Conservation (phyloP, 2,113 vertebrate species). For the Ariopsis seemanni region DNA sequence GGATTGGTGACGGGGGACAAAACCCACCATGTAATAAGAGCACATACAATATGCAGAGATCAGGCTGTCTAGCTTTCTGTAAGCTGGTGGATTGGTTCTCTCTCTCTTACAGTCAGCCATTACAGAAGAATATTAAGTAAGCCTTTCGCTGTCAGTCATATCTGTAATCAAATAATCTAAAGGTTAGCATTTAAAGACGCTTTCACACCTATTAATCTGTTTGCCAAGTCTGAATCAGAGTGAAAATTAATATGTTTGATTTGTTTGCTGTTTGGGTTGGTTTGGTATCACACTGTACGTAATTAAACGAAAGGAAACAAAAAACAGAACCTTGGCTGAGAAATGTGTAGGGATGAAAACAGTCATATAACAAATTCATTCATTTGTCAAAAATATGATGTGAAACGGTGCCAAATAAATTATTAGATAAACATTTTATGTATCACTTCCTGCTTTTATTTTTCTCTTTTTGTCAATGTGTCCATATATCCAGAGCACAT, state of each 20-base stretch:
- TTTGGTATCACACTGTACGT: not conserved
- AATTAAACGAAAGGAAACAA: not conserved
- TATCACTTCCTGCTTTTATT: not conserved
- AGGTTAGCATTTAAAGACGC: not conserved
- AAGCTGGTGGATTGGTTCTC: not conserved
- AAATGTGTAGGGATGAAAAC: not conserved
- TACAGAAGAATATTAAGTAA: not conserved
- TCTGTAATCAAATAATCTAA: not conserved
- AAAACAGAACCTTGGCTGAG: not conserved
- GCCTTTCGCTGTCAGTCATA: not conserved
- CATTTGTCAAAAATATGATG: not conserved
- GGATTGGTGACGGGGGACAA: not conserved
- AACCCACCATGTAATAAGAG: constrained; percentile 1
- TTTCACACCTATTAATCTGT: not conserved
- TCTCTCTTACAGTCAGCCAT: not conserved
- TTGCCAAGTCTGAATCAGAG: not conserved
- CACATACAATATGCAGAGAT: constrained; percentile 38
- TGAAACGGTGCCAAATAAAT: not conserved
- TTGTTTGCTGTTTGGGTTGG: not conserved
- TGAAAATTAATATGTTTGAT: not conserved
- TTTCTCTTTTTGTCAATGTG: not conserved
- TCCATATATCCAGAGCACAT: not conserved
- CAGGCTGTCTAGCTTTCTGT: not conserved
- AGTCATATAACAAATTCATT: not conserved
- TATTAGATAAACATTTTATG: not conserved